Base-by-base conservation (phyloP, 2,888 invertebrate genomes). In the Erebia epiphron region DNA sequence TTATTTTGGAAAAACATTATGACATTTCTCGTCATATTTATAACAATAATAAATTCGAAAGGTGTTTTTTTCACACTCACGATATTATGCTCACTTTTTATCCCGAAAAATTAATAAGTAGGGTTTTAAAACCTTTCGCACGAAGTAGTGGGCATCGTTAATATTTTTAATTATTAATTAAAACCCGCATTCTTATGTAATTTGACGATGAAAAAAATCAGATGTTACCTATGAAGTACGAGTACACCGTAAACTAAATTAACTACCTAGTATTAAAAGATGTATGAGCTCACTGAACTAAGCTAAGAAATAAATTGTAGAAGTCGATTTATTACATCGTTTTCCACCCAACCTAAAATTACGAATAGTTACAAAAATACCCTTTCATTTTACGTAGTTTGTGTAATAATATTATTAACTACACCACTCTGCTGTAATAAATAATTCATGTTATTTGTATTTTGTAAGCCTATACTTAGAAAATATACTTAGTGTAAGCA, bases 321-420 rank as follows among this genome's bases (percentile, higher is more conserved):
- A 9, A 11, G 13, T 46, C 43, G 35, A 63, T 66, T 58, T 64
- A 68, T 14, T 43, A 8, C 21, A 16, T 57, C 21, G 56, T 58
- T 69, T 57, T 57, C 43, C 18, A 46, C 46, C 13, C 54, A 62
- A 69, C 62, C 68, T 56, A 18, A 62, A 46, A 68, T 68, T 68
- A 68, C 61, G 21, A 54, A 11, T 43, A 62, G 35, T 26, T 62
- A 54, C 52, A 63, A 64, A 18, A 60, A 21, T 43, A 64, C 3
- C 41, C 57, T 14, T 52, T 43, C 46, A 46, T 64, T 69, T 58
- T 58, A 57, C 18, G 69, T 16, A 60, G 58, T 41, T 60, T 60
- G 35, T 62, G 46, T 49, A 62, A 62, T 62, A 18, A 26, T 41
- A 58, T 16, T 58, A 11, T 21, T 26, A 18, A 57, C 21, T 60